These are phyloP conservation scores for Tachina grossa DNA, from an alignment of 2,888 invertebrate species.

Conservation along the genomic window DNA sequence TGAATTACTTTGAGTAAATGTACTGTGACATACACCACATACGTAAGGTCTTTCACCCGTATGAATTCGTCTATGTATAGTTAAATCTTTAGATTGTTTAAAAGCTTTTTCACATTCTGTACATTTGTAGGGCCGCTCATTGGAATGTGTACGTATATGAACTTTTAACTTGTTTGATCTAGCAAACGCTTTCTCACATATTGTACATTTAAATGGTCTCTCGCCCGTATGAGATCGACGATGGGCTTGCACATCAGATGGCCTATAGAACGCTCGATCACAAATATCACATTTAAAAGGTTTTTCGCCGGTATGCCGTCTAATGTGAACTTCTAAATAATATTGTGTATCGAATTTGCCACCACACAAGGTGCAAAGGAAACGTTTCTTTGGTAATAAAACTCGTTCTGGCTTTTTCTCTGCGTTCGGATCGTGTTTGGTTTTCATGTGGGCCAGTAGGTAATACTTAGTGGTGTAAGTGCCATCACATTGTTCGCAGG, in stretches of 20 bases:
- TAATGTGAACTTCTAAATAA: constrained; percentile 66
- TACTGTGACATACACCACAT: constrained; percentile 78
- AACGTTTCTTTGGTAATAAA: constrained; percentile 65
- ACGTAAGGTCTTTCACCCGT: constrained; percentile 71
- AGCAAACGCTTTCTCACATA: constrained; percentile 81
- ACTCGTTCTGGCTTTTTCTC: constrained; percentile 52
- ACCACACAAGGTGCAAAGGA: constrained; percentile 62
- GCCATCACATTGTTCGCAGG: constrained; percentile 77
- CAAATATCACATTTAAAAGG: constrained; percentile 68
- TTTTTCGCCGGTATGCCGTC: constrained; percentile 66
- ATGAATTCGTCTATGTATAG: constrained; percentile 76
- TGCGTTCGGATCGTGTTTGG: constrained; percentile 73
- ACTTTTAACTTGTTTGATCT: constrained; percentile 73
- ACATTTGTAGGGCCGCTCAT: constrained; percentile 75
- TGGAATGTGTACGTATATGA: constrained; percentile 65
- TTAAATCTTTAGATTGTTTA: constrained; percentile 78
- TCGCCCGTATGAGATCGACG: constrained; percentile 87
- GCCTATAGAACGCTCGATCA: constrained; percentile 53
- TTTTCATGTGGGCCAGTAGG: constrained; percentile 77
- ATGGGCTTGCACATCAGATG: constrained; percentile 84
- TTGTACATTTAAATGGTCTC: constrained; percentile 86
- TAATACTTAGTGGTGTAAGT: constrained; percentile 80
- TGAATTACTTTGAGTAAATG: constrained; percentile 65
- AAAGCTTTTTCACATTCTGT: constrained; percentile 78
- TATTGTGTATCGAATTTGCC: constrained; percentile 60